phyloP scores from a whole-genome alignment of 2,888 invertebrate species.

The Acronicta psi region DNA sequence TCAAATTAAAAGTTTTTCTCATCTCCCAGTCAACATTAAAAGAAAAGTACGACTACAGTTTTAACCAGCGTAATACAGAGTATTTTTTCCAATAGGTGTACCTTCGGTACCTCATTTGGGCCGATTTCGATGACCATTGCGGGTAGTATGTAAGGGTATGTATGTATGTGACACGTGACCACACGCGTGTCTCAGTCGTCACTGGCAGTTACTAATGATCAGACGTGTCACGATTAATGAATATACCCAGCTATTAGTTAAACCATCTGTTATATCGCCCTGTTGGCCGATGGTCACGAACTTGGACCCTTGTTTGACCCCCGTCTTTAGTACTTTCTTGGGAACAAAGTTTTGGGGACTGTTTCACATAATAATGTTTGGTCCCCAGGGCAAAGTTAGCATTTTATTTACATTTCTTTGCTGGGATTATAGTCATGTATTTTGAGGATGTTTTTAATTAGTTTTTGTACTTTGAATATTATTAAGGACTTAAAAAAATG shows the following conservation, averaged over 20 bases:
- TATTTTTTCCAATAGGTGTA: too few relatives aligned
- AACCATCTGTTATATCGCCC: slow-evolving; percentile 41
- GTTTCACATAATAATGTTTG: slow-evolving; percentile 13
- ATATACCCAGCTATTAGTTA: slow-evolving; percentile 41
- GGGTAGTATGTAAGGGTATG: slow-evolving; percentile 27
- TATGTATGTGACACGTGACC: slow-evolving; percentile 8
- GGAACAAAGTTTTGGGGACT: slow-evolving; percentile 27
- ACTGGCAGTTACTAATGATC: slow-evolving; percentile 57
- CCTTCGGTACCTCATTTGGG: too few relatives aligned
- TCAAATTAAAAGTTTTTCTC: too few relatives aligned
- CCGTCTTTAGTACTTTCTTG: slow-evolving; percentile 20
- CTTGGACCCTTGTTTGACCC: slow-evolving; percentile 29
- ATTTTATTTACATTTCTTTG: slow-evolving; percentile 1
- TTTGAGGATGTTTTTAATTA: neutral
- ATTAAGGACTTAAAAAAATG: too few relatives aligned
- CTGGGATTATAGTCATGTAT: neutral
- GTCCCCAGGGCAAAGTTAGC: neutral
- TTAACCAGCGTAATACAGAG: too few relatives aligned
- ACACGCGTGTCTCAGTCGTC: slow-evolving; percentile 34
- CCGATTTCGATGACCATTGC: too few relatives aligned
- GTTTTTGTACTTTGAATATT: neutral
- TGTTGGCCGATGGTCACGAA: slow-evolving; percentile 42
- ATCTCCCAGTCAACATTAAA: too few relatives aligned
- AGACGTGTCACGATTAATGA: slow-evolving; percentile 50
- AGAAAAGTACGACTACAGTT: too few relatives aligned